Conservation (phyloP, 2,113 vertebrate species). For the Bagarius yarrelli region DNA sequence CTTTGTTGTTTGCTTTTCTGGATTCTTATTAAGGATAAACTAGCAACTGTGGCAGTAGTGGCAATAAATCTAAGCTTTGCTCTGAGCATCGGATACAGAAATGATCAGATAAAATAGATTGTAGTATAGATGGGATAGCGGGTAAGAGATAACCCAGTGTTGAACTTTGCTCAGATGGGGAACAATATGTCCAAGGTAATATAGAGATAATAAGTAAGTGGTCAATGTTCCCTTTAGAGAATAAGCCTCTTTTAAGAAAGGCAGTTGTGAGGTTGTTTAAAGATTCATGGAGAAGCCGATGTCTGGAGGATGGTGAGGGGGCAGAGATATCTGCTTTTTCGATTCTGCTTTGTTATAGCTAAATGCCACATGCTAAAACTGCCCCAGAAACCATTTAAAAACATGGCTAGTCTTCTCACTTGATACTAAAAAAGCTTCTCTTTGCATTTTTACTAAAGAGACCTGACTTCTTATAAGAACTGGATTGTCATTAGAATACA, state of each 20-base stretch:
- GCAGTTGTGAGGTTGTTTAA: background rate
- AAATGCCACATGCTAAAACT: background rate
- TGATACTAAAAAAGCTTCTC: background rate
- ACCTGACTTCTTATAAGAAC: conserved; percentile 20
- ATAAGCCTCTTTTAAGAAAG: background rate
- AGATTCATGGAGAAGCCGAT: background rate
- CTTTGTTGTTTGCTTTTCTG: background rate
- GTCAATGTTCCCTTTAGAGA: background rate
- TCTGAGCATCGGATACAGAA: background rate
- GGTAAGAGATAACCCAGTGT: background rate
- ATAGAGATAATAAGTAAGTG: conserved; percentile 2
- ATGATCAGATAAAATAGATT: background rate
- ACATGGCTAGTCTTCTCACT: background rate
- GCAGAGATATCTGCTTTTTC: background rate
- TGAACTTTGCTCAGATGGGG: background rate
- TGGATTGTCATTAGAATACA: conserved; percentile 43
- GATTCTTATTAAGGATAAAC: background rate
- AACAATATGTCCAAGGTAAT: background rate
- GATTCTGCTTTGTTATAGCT: background rate
- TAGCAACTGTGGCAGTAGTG: background rate
- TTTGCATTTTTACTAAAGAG: background rate
- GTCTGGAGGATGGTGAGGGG: background rate
- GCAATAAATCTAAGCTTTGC: background rate
- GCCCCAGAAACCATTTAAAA: background rate
- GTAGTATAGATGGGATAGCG: conserved; percentile 1